Conservation (phyloP, 2,113 vertebrate species). For the Ictalurus furcatus region DNA sequence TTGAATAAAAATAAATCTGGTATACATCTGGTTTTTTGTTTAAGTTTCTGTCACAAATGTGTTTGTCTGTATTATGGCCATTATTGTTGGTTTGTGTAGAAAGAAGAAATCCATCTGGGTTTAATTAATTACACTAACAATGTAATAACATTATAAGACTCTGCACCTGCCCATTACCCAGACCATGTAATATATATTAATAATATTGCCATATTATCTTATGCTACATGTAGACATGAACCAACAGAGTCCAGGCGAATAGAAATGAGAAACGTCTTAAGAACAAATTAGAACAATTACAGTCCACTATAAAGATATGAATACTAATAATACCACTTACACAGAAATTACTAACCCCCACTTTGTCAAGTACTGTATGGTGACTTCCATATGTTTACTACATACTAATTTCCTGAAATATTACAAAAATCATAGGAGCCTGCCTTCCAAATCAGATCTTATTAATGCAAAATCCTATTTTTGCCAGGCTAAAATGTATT, state of each 20-base stretch:
- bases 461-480: background rate
- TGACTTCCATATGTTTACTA: background rate
- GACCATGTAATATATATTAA: background rate
- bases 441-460: background rate
- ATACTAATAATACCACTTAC: background rate
- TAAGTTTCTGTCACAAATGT: background rate
- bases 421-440: background rate
- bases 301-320: background rate
- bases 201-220: background rate
- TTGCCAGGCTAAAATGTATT: too few species aligned
- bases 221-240: background rate
- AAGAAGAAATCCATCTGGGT: background rate
- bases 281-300: background rate
- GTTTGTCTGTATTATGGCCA: background rate
- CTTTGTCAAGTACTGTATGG: background rate
- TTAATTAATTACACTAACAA: background rate
- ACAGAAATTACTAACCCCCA: background rate
- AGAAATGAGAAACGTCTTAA: background rate
- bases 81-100: background rate
- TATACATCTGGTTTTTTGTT: background rate
- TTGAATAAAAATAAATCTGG: background rate
- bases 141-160: background rate
- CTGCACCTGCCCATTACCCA: background rate
- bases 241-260: background rate
- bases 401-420: background rate